These are phyloP conservation scores for Mungos mungo DNA, from an alignment of 2,113 vertebrate species.

Conservation along the genomic window DNA sequence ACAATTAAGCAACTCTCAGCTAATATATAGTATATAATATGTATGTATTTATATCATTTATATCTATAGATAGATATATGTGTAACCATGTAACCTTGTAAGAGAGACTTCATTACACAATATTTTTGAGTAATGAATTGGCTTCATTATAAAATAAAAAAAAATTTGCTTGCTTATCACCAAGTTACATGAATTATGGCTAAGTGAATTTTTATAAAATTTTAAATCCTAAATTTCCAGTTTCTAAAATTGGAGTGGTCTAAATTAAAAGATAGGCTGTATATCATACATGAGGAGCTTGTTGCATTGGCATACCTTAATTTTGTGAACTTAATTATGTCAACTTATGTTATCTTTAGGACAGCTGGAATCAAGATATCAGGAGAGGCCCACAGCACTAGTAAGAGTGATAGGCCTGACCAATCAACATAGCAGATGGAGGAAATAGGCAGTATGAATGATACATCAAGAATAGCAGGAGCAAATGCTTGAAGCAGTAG, in stretches of 20 bases:
- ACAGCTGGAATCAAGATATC: background rate
- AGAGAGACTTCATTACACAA: background rate
- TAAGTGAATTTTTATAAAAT: constrained; percentile 13
- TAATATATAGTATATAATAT: too few relatives aligned
- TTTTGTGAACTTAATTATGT: background rate
- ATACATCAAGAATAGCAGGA: background rate
- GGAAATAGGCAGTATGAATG: background rate
- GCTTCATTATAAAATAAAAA: background rate
- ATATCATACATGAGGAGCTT: background rate
- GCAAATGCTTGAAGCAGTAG: background rate
- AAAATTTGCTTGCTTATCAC: background rate
- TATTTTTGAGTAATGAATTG: background rate
- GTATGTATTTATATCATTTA: too few relatives aligned
- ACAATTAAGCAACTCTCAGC: too few relatives aligned
- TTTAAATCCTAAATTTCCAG: background rate
- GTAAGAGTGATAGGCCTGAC: background rate
- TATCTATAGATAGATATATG: too few relatives aligned
- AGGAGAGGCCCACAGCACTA: background rate
- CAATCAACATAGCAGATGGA: background rate
- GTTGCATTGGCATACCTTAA: background rate
- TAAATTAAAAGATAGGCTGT: background rate
- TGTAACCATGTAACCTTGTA: background rate
- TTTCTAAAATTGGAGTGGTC: background rate
- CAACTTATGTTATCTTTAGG: background rate
- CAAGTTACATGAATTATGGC: background rate